These are phyloP conservation scores for Pachyuromys duprasi DNA, from an alignment of 2,797 vertebrate genomes.

Conservation along the genomic window DNA sequence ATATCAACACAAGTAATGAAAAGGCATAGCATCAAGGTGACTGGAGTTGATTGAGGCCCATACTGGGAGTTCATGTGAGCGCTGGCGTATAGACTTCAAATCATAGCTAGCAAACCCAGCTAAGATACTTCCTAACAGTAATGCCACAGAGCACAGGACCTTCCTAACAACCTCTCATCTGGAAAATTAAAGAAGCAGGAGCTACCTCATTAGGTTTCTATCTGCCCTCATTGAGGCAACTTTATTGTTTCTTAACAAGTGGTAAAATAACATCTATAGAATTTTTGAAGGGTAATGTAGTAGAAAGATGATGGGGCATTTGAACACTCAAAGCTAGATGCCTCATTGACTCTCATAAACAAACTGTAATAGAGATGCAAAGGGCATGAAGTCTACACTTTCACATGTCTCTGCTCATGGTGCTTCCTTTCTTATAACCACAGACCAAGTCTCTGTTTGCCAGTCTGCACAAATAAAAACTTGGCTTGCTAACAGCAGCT, in stretches of 20 bases:
- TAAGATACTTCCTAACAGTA: not conserved
- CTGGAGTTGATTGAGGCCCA: not conserved
- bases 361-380: not conserved
- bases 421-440: not conserved
- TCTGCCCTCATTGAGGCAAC: not conserved
- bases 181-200: not conserved
- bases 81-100: not conserved
- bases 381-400: not conserved
- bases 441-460: not conserved
- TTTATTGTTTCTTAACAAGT: not conserved
- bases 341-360: not conserved
- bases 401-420: not conserved
- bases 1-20: not conserved
- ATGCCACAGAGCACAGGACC: not conserved
- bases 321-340: not conserved
- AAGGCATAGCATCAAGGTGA: not conserved
- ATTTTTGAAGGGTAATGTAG: not conserved
- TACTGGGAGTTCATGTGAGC: not conserved
- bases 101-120: not conserved
- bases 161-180: not conserved
- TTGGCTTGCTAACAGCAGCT: not conserved
- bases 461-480: not conserved
- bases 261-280: not conserved
- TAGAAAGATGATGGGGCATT: not conserved
- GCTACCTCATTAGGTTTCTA: not conserved